Percentiles rank a stretch among this genome's conserved stretches.
Evolutionary conservation across 2,113 vertebrate genomes (phyloP).

Genomic region (Corythaeola cristata): DNA sequence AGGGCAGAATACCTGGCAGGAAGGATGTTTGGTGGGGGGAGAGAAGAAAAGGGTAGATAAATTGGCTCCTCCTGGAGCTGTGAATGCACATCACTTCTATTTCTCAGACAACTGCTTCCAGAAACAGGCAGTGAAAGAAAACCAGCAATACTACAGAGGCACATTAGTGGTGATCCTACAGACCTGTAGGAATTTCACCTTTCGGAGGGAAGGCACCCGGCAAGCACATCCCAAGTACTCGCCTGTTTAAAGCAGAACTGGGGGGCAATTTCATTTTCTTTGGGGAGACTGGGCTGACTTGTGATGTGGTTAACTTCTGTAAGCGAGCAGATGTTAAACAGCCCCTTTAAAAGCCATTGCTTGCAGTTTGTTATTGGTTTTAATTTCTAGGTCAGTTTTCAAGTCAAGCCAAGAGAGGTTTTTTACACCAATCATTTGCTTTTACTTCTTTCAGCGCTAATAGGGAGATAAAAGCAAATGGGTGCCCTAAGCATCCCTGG

Average conservation of each 20-base stretch:
- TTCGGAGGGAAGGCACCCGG: neutral
- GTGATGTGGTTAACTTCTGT: neutral
- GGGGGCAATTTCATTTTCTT: neutral
- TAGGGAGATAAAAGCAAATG: neutral
- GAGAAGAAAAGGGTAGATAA: neutral
- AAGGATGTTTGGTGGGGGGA: neutral
- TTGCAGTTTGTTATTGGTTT: neutral
- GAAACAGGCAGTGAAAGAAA: neutral
- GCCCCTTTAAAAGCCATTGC: neutral
- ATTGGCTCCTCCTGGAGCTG: neutral
- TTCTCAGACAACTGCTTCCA: neutral
- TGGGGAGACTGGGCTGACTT: neutral
- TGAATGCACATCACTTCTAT: neutral
- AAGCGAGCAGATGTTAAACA: neutral
- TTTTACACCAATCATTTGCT: neutral
- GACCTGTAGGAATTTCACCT: neutral
- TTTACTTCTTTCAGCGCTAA: neutral
- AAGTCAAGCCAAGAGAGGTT: neutral
- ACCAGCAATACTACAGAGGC: neutral
- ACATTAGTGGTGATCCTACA: neutral
- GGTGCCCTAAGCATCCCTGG: neutral
- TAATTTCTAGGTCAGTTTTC: constrained; percentile 18
- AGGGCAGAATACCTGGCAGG: neutral
- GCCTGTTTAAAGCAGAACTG: neutral
- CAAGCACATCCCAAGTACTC: neutral